Evolutionary conservation across 1,140 invertebrate genomes (phyloP), one percentile per base, ranked within the genome.

Genomic region (Himalopsyche phryganea): DNA sequence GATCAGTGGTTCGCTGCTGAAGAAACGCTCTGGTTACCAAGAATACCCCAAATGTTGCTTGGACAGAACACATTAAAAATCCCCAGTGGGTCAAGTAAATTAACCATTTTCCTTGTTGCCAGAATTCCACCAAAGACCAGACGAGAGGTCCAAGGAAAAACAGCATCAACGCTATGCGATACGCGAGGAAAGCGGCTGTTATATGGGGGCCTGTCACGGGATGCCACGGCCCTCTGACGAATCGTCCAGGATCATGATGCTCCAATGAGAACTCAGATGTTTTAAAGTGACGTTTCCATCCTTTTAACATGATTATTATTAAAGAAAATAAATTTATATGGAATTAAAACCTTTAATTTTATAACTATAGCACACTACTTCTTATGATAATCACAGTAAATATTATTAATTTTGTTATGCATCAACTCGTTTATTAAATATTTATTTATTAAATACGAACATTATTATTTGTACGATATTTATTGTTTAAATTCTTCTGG

Each of bases 41-140:
- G 0, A 69, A 42, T 1, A 69, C 67, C 6, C 73, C 80, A 0
- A 83, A 28, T 0, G 80, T 18, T 0, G 82, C 68, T 61, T 84
- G 82, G 0, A 68, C 19, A 0, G 75, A 66, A 7, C 83, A 77
- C 0, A 83, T 57, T 0, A 78, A 55, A 17, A 85, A 71, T 9
- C 85, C 85, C 85, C 86, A 88, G 65, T 88, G 83, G 9, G 86
- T 88, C n/a, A 89, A 75, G 67, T 83, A 89, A 32, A 87, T 83
- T 3, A 81, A 70, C 85, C 85, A 89, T 60, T 80, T 79, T 58
- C 58, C 50, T 53, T 33, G 7, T 61, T 52, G 58, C 57, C 6
- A 58, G 66, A 69, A 28, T 68, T 74, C 68, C 57, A 80, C 76
- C 53, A 84, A n/a, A 0, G 79, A 75, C 50, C 81, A 78, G 0